A percentile compares a stretch with the other conserved stretches of the same genome.
phyloP scores from a whole-genome alignment of 1,140 invertebrate genomes.

The Bombus sibiricus region DNA sequence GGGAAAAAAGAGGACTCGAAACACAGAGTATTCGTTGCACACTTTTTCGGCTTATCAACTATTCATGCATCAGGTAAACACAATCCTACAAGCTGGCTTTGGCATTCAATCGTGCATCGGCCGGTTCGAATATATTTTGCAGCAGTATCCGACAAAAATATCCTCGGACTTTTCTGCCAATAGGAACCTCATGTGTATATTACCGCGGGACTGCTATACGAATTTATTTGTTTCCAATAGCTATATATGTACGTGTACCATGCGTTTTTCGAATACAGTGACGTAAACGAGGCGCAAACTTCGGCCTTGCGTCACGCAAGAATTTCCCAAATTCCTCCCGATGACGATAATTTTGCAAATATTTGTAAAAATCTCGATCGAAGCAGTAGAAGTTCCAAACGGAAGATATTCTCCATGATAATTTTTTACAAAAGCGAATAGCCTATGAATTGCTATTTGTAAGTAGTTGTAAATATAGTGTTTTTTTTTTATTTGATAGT shows the following conservation, averaged over 20 bases:
- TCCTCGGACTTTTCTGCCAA: slow-evolving; percentile 26
- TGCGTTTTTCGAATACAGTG: background rate
- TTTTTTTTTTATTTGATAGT: too few relatives aligned
- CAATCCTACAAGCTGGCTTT: slow-evolving; percentile 36
- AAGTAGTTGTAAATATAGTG: too few relatives aligned
- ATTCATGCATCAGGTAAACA: slow-evolving; percentile 27
- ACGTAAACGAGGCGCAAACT: background rate
- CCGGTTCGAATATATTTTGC: slow-evolving; percentile 32
- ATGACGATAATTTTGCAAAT: too few relatives aligned
- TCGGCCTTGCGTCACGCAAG: background rate
- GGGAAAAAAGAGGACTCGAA: background rate
- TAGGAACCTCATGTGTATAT: slow-evolving; percentile 31
- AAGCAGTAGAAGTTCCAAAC: too few relatives aligned
- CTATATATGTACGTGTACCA: too few relatives aligned
- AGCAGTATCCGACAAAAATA: slow-evolving; percentile 17
- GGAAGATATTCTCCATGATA: too few relatives aligned
- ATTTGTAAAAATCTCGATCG: too few relatives aligned
- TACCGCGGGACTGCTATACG: background rate
- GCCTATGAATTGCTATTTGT: too few relatives aligned
- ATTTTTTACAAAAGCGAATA: too few relatives aligned
- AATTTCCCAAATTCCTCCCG: background rate
- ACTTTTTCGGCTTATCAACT: slow-evolving; percentile 24
- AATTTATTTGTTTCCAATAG: slow-evolving; percentile 39
- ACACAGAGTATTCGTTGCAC: slow-evolving; percentile 5
- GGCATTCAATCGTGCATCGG: slow-evolving; percentile 30